Evolutionary conservation across 2,113 vertebrate species (phyloP).

Genomic region (Nesogale talazaci): DNA sequence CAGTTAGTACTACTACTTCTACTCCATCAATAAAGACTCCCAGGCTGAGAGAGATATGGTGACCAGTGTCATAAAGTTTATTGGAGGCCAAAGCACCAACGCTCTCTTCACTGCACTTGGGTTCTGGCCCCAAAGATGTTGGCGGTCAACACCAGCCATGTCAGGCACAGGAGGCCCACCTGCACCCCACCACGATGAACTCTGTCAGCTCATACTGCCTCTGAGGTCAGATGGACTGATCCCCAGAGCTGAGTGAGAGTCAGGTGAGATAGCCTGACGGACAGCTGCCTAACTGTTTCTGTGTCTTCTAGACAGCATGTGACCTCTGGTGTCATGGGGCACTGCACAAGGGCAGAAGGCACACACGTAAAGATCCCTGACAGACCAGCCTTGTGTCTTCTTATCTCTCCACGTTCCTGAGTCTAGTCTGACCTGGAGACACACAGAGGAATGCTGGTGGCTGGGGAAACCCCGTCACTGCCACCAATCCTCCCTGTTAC

Average conservation of each 20-base stretch:
- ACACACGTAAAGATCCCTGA: not conserved
- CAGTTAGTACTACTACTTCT: not conserved
- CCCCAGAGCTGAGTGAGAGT: not conserved
- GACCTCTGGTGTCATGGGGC: not conserved
- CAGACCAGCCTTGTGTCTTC: not conserved
- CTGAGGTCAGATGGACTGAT: not conserved
- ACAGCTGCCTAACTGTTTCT: not conserved
- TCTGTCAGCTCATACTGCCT: not conserved
- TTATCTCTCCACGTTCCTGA: not conserved
- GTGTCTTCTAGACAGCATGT: not conserved
- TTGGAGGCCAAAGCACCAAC: not conserved
- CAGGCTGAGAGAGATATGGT: not conserved
- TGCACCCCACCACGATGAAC: not conserved
- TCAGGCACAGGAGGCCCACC: too few species aligned
- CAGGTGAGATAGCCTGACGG: slow-evolving; percentile 2
- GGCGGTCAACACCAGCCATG: not conserved
- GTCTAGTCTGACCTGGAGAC: not conserved
- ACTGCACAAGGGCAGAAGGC: not conserved
- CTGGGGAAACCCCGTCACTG: fast-evolving
- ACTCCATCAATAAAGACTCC: slow-evolving; percentile 1
- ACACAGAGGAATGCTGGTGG: not conserved
- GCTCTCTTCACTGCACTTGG: not conserved
- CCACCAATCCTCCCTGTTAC: not conserved
- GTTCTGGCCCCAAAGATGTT: not conserved
- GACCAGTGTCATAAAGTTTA: not conserved